phyloP scores from a whole-genome alignment of 2,797 vertebrate species.

The Bryconaethiops microstoma region DNA sequence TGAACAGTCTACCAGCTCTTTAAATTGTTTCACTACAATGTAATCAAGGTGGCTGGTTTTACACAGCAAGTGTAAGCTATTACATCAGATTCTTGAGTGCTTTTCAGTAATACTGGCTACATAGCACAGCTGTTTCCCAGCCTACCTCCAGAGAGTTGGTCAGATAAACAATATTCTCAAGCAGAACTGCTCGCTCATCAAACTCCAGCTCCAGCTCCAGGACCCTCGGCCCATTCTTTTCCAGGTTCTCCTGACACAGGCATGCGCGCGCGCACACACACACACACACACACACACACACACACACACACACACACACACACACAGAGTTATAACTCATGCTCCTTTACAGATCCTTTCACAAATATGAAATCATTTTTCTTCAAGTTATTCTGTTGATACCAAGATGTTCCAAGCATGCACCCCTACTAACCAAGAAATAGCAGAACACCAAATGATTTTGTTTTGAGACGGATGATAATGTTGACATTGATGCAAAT shows the following conservation, averaged over 20 bases:
- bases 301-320: too few species aligned
- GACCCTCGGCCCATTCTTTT: slow-evolving; percentile 88
- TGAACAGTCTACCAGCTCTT: background rate
- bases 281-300: background rate
- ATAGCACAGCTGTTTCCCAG: background rate
- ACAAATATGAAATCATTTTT: too few species aligned
- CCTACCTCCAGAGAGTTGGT: slow-evolving; percentile 93
- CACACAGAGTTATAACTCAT: too few species aligned
- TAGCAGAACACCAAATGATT: too few species aligned
- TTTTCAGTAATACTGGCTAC: background rate
- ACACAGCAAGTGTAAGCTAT: background rate
- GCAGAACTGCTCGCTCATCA: slow-evolving; percentile 89
- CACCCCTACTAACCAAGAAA: too few species aligned
- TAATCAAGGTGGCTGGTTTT: background rate
- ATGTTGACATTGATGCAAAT: too few species aligned
- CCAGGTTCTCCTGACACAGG: slow-evolving; percentile 86
- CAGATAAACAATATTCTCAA: slow-evolving; percentile 93
- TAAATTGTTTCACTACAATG: background rate
- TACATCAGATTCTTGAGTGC: background rate
- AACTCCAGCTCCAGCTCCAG: slow-evolving; percentile 95
- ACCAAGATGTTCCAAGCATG: too few species aligned
- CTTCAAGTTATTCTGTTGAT: too few species aligned
- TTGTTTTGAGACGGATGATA: too few species aligned
- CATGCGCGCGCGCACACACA: too few species aligned
- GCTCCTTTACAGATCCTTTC: too few species aligned